Evolutionary conservation across 1,140 invertebrate species (phyloP).

Genomic region (Vanessa atalanta): DNA sequence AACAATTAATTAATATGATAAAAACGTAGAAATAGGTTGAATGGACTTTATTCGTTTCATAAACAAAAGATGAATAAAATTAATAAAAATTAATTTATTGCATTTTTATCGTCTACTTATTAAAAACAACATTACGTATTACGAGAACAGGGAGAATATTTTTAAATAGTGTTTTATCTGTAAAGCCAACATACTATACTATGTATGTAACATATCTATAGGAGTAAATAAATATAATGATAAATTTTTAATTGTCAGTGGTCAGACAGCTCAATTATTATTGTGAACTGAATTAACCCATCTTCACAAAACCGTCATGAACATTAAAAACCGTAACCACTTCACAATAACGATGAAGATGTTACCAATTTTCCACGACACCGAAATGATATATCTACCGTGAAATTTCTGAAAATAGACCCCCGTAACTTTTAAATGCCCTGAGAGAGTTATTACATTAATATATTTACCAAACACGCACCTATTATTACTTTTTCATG

Average conservation of each 20-base stretch:
- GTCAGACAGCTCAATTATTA: conserved; percentile 27
- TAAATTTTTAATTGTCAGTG: conserved; percentile 25
- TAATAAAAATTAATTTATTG: conserved; percentile 70
- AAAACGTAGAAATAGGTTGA: conserved; percentile 33
- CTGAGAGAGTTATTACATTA: conserved; percentile 76
- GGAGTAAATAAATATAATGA: background rate
- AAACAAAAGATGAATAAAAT: conserved; percentile 69
- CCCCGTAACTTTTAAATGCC: conserved; percentile 57
- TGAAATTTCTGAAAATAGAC: conserved; percentile 78
- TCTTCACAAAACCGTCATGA: conserved; percentile 29
- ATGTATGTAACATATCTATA: background rate
- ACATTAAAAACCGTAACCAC: conserved; percentile 36
- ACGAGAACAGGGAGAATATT: too few relatives aligned
- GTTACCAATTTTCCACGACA: conserved; percentile 69
- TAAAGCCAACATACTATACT: background rate
- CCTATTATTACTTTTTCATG: conserved; percentile 80
- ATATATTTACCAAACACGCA: conserved; percentile 80
- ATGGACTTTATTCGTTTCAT: conserved; percentile 40
- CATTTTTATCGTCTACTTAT: conserved; percentile 39
- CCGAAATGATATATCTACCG: conserved; percentile 70
- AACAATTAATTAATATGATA: conserved; percentile 51
- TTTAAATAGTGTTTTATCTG: too few relatives aligned
- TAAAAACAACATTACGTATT: conserved; percentile 3
- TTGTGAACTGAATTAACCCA: conserved; percentile 38
- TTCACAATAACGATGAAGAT: conserved; percentile 65